Conservation (phyloP, 35 echinoderm and acorn worm species). For the Apostichopus californicus region DNA sequence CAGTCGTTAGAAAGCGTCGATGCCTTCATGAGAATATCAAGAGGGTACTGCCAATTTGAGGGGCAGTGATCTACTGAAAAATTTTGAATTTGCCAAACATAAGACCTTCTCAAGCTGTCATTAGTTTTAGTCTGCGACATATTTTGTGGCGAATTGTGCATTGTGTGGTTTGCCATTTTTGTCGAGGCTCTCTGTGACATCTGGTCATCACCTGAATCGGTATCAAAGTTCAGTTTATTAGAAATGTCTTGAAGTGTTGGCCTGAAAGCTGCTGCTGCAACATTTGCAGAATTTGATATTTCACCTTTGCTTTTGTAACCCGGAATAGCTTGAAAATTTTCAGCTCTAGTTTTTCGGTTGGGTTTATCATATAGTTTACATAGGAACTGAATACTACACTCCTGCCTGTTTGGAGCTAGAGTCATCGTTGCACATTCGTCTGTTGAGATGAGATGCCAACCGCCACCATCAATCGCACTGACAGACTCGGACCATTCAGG, state of each 20-base stretch:
- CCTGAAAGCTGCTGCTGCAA: neutral
- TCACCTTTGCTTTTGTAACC: no score
- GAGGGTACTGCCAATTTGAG: neutral
- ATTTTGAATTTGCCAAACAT: conserved; percentile 46
- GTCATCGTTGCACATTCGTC: conserved; percentile 37
- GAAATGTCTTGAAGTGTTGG: neutral
- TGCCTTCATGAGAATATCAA: neutral
- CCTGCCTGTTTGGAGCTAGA: conserved; percentile 20
- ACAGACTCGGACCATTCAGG: neutral
- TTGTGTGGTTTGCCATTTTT: neutral
- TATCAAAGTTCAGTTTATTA: conserved; percentile 33
- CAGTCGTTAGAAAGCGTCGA: neutral
- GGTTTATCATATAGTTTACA: neutral
- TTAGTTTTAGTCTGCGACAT: neutral
- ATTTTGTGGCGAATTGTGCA: neutral
- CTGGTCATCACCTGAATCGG: neutral
- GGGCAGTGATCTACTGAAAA: conserved; percentile 7
- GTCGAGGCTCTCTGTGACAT: neutral
- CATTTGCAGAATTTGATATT: no score
- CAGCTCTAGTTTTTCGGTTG: neutral
- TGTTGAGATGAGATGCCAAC: neutral
- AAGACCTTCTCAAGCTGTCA: neutral
- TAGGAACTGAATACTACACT: conserved; percentile 18
- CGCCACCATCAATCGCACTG: neutral
- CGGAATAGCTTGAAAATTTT: neutral